Base-by-base conservation (phyloP, 2,113 vertebrate genomes). In the Muscicapa adusta region DNA sequence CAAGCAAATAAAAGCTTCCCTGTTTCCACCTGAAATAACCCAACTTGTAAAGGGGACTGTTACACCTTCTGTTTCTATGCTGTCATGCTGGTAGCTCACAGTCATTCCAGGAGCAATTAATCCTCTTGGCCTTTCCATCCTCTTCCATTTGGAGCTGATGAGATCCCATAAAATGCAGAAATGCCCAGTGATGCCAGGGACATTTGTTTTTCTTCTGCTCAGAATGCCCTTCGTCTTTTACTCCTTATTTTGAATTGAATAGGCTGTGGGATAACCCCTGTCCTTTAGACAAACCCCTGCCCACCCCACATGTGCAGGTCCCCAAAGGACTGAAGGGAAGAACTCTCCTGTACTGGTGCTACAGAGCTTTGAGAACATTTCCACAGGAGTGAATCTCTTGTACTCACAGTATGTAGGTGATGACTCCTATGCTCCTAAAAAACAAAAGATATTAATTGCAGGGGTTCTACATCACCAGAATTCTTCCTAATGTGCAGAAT, bases 381-480 rank as follows among this genome's bases (percentile, higher is more conserved):
- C 60, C 29, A 42, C 18, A 68, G 53, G 13, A 79, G 11, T 4
- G 6, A 68, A 73, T 36, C 23, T 33, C 12, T 58, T 34, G 77
- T 97, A 99, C 99, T 99, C 97, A 99, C 99, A 99, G 98, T 91
- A 99, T 99, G 85, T 99, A 99, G 68, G 99, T 99, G 98, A 99
- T 99, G 96, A 99, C 99, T 71, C 99, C 99, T 25, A 99, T 99
- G 96, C 99, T 99, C 99, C 99, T 99, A 95, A 45, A 98, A 97
- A 97, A 95, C 42, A 98, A 67, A 98, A 66, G 93, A 93, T 6
- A 84, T 24, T 38, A 45, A 75, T 96, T 85, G 38, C 58, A 91
- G 34, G 7, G 13, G 7, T 70, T 85, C 65, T 36, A 26, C 14
- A 40, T 31, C 20, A 74, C 24, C 33, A 63, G 22, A 33, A 33